Conservation (phyloP, 2,797 vertebrate species). For the Smutsia gigantea region DNA sequence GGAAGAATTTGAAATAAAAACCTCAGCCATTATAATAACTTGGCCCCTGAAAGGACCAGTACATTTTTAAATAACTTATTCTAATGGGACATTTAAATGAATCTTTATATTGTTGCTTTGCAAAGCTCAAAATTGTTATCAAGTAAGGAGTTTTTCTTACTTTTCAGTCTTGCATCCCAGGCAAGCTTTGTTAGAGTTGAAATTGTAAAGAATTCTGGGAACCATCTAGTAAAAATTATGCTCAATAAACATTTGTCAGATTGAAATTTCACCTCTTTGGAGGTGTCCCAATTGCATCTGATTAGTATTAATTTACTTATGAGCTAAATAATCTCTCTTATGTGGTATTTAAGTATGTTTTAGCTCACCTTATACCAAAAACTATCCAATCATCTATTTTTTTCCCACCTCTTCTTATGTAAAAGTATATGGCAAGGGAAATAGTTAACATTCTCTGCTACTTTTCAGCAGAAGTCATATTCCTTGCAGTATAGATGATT, state of each 20-base stretch:
- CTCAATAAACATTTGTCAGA: neutral
- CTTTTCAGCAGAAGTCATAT: conserved; percentile 37
- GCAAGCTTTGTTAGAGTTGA: neutral
- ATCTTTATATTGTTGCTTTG: conserved; percentile 1
- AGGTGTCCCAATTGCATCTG: neutral
- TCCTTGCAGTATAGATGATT: neutral
- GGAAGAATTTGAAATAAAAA: conserved; percentile 39
- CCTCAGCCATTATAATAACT: neutral
- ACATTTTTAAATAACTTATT: neutral
- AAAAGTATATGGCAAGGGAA: conserved; percentile 4
- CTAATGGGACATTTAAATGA: neutral
- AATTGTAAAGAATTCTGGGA: conserved; percentile 21
- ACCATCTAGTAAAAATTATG: neutral
- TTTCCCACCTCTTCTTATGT: neutral
- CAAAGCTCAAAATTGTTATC: neutral
- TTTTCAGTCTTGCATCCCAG: conserved; percentile 15
- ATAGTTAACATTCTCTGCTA: neutral
- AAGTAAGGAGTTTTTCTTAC: neutral
- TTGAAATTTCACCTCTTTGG: conserved; percentile 8
- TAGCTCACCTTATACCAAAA: neutral
- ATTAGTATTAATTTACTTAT: conserved; percentile 52
- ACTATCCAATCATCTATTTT: neutral
- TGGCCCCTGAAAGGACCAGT: neutral
- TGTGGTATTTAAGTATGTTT: conserved; percentile 16
- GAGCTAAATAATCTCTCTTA: conserved; percentile 14